phyloP scores from a whole-genome alignment of 2,113 vertebrate genomes.

The Entomyzon cyanotis region DNA sequence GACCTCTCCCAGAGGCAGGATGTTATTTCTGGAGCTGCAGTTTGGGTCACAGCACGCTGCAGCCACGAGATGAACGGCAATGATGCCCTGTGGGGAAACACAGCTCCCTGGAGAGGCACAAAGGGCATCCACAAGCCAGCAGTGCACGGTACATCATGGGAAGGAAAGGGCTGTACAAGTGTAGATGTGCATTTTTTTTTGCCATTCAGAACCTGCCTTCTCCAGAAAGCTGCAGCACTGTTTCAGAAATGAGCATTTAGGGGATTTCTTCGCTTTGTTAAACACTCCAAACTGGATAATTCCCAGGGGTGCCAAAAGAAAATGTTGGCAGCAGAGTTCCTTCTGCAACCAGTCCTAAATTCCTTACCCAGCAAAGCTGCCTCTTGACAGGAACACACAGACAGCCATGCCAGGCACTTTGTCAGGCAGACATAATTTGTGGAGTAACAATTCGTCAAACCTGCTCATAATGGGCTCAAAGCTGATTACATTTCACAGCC shows the following conservation, averaged over 20 bases:
- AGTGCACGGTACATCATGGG: background rate
- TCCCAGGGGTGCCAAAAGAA: background rate
- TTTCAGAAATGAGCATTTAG: background rate
- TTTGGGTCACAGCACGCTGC: background rate
- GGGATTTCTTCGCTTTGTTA: background rate
- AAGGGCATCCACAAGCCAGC: background rate
- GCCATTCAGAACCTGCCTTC: background rate
- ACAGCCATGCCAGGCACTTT: background rate
- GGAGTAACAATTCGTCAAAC: background rate
- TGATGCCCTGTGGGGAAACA: background rate
- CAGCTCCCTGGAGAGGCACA: background rate
- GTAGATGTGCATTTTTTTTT: background rate
- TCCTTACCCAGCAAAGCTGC: background rate
- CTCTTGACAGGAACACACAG: background rate
- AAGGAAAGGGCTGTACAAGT: background rate
- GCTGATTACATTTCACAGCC: background rate
- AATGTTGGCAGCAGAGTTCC: background rate
- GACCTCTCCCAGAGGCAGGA: background rate
- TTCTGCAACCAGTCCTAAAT: background rate
- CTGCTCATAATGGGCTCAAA: background rate
- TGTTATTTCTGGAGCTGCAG: background rate
- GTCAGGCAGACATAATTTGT: background rate
- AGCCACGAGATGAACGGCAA: background rate
- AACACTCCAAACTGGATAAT: background rate
- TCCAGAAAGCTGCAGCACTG: background rate